Percentiles rank a stretch among this genome's conserved stretches.
phyloP scores from a whole-genome alignment of 2,888 invertebrate species.

The Dioctria linearis region DNA sequence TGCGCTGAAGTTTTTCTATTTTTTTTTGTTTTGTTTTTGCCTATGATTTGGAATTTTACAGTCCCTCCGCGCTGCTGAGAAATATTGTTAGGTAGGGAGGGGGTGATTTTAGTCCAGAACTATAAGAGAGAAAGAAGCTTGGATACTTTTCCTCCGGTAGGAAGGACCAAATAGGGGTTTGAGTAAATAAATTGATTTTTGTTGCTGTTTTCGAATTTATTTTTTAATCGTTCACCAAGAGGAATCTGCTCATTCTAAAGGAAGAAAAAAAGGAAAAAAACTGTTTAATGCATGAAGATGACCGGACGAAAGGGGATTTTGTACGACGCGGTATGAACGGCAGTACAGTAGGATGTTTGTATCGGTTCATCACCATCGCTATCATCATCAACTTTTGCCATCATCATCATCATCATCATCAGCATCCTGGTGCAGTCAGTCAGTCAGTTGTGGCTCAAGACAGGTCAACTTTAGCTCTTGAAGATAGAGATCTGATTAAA shows the following conservation, averaged over 20 bases:
- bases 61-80: constrained; percentile 8
- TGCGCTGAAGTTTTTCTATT: constrained; percentile 14
- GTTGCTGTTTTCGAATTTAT: constrained; percentile 48
- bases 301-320: not conserved
- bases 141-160: constrained; percentile 10
- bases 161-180: not conserved
- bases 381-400: constrained; percentile 8
- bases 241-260: not conserved
- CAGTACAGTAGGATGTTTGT: not conserved
- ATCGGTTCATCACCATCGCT: constrained; percentile 3
- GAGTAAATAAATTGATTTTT: constrained; percentile 45
- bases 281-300: constrained; percentile 35
- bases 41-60: constrained; percentile 34
- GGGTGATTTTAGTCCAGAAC: constrained; percentile 36
- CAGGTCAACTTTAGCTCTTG: constrained; percentile 38
- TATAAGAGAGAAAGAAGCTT: constrained; percentile 28
- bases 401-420: constrained; percentile 8
- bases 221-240: constrained; percentile 44
- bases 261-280: constrained; percentile 16
- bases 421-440: constrained; percentile 13
- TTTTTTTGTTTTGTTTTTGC: constrained; percentile 1
- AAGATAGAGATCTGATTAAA: constrained; percentile 50
- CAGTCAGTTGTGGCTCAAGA: constrained; percentile 33
- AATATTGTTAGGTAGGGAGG: not conserved
- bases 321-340: not conserved